phyloP scores from a whole-genome alignment of 2,113 vertebrate species.

The Gymnogyps californianus region DNA sequence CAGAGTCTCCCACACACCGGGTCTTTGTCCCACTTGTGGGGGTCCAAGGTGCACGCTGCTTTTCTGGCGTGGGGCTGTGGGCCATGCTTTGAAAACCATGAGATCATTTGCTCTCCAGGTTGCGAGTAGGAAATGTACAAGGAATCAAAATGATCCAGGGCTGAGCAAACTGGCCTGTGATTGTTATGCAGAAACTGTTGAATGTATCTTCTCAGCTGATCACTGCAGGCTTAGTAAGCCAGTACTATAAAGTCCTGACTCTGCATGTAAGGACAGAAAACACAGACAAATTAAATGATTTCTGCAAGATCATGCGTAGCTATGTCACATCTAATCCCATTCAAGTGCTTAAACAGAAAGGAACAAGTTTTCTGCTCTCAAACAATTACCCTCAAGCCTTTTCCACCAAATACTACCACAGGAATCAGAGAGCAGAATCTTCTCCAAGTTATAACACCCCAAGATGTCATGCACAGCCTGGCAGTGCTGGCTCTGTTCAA shows the following conservation, averaged over 20 bases:
- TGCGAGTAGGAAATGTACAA: not conserved
- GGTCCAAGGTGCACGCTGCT: fast-evolving
- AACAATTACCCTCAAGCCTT: not conserved
- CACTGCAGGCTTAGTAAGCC: not conserved
- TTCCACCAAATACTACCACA: not conserved
- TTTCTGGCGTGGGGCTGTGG: fast-evolving
- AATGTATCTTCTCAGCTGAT: not conserved
- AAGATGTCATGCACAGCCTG: not conserved
- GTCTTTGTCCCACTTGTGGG: not conserved
- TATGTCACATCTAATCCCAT: not conserved
- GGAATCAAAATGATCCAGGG: not conserved
- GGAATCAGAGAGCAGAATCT: not conserved
- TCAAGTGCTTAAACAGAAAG: not conserved
- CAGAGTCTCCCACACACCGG: not conserved
- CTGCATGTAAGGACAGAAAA: not conserved
- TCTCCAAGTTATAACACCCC: not conserved
- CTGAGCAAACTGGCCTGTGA: not conserved
- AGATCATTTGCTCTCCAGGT: not conserved
- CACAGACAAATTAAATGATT: not conserved
- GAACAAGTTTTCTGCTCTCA: not conserved
- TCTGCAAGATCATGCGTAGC: not conserved
- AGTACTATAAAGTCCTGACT: not conserved
- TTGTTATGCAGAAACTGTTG: not conserved
- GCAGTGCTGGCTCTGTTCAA: not conserved
- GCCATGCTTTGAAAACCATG: not conserved